A percentile compares a stretch with the other conserved stretches of the same genome.
Evolutionary conservation across 2,797 vertebrate species (phyloP).

Genomic region (Cygnus olor): DNA sequence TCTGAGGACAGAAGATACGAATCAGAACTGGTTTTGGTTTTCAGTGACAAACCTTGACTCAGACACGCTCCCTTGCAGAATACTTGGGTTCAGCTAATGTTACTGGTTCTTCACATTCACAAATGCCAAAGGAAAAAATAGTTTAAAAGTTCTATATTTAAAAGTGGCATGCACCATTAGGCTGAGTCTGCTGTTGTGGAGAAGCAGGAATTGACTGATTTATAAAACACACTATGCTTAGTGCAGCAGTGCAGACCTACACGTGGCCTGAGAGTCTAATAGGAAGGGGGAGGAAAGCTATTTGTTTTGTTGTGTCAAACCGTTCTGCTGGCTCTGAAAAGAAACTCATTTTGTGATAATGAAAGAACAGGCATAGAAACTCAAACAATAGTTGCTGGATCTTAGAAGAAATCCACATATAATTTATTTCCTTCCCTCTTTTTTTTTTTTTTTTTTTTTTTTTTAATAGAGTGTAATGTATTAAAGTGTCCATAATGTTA

Average conservation of each 20-base stretch:
- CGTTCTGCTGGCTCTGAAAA: constrained; percentile 64
- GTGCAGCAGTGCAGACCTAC: constrained; percentile 36
- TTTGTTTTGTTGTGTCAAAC: constrained; percentile 60
- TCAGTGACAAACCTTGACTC: neutral
- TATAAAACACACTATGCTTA: constrained; percentile 21
- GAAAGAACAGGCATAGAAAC: constrained; percentile 51
- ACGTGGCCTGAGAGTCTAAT: constrained; percentile 42
- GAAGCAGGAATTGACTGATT: constrained; percentile 52
- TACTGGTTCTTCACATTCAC: neutral
- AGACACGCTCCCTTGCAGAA: neutral
- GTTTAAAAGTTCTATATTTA: constrained; percentile 26
- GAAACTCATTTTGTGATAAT: constrained; percentile 67
- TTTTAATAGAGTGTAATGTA: neutral
- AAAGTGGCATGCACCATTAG: constrained; percentile 45
- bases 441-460: neutral
- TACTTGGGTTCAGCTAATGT: neutral
- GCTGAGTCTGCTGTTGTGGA: constrained; percentile 21
- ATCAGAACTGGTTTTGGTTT: neutral
- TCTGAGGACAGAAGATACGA: neutral
- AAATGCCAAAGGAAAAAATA: constrained; percentile 1
- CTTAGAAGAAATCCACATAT: constrained; percentile 41
- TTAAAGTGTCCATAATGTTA: constrained; percentile 32
- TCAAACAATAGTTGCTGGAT: constrained; percentile 42
- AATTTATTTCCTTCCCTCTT: constrained; percentile 59
- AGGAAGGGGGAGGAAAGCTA: constrained; percentile 46